These are phyloP conservation scores for Anabas testudineus DNA, from an alignment of 2,797 vertebrate genomes.

Conservation along the genomic window DNA sequence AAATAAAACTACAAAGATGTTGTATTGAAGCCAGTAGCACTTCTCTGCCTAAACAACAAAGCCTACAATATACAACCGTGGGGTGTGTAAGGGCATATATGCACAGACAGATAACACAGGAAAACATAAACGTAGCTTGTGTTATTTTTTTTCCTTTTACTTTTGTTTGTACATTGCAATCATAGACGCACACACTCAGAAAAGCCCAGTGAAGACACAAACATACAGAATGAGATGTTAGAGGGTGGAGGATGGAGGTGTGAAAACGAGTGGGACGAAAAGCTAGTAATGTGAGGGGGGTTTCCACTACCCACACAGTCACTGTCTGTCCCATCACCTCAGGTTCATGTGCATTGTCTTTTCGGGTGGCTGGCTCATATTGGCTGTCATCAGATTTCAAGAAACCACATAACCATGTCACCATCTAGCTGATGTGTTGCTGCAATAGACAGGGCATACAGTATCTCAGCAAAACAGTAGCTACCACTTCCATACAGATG, in stretches of 20 bases:
- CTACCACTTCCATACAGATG: slow-evolving; percentile 8
- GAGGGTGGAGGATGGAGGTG: slow-evolving; percentile 66
- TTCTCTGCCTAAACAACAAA: slow-evolving; percentile 36
- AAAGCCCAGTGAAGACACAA: slow-evolving; percentile 43
- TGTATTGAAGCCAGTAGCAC: slow-evolving; percentile 2
- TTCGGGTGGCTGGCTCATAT: slow-evolving; percentile 10
- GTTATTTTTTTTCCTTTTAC: slow-evolving; percentile 9
- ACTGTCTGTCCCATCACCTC: slow-evolving; percentile 61
- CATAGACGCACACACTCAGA: slow-evolving; percentile 35
- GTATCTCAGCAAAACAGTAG: slow-evolving; percentile 23
- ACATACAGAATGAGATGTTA: slow-evolving; percentile 46
- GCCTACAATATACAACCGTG: slow-evolving; percentile 6
- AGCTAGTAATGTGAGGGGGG: slow-evolving; percentile 64
- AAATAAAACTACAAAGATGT: slow-evolving; percentile 18
- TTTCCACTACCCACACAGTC: slow-evolving; percentile 71
- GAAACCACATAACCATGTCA: slow-evolving; percentile 63
- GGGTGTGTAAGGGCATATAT: slow-evolving; percentile 6
- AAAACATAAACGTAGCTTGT: slow-evolving; percentile 38
- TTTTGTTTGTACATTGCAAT: slow-evolving; percentile 47
- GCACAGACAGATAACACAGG: slow-evolving; percentile 49
- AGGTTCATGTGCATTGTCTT: slow-evolving; percentile 41
- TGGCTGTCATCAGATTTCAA: slow-evolving; percentile 43
- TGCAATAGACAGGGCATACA: slow-evolving; percentile 14
- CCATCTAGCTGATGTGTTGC: slow-evolving; percentile 45
- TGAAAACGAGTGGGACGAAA: slow-evolving; percentile 73